Percentiles rank a stretch among this genome's conserved stretches.
These are phyloP conservation scores for Corythoichthys intestinalis DNA, from an alignment of 2,113 vertebrate species.

Conservation along the genomic window DNA sequence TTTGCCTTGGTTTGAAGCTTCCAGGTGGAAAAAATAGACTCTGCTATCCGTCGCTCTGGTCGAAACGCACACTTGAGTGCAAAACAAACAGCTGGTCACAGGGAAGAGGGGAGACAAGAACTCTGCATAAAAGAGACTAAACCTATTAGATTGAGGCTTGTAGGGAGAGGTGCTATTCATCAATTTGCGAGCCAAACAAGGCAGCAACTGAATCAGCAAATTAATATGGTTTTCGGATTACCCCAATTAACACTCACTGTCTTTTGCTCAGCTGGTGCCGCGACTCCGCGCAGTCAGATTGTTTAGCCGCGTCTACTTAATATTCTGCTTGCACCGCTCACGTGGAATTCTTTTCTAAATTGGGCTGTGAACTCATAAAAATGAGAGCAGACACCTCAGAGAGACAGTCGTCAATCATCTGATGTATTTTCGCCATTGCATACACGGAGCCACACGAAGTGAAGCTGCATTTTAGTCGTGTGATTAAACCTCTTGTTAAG, in stretches of 20 bases:
- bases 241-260: conserved; percentile 7
- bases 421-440: conserved; percentile 10
- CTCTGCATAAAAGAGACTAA: conserved; percentile 28
- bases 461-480: conserved; percentile 4
- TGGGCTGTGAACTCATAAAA: conserved; percentile 29
- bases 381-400: conserved; percentile 21
- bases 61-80: conserved; percentile 58
- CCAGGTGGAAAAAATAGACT: conserved; percentile 73
- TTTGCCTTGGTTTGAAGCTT: conserved; percentile 49
- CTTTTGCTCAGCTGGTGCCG: not conserved
- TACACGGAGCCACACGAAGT: not conserved
- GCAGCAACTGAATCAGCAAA: conserved; percentile 2
- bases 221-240: conserved; percentile 3
- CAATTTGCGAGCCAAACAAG: not conserved
- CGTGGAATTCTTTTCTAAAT: conserved; percentile 24
- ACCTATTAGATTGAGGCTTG: conserved; percentile 23
- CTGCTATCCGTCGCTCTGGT: conserved; percentile 52
- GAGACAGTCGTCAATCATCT: conserved; percentile 27
- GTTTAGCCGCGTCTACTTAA: conserved; percentile 5
- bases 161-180: conserved; percentile 2
- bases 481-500: conserved; percentile 15
- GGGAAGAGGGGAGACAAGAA: conserved; percentile 23
- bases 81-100: conserved; percentile 64
- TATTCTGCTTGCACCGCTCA: not conserved
- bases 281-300: conserved; percentile 11